These are phyloP conservation scores for Catharus bicknelli DNA, from an alignment of 2,113 vertebrate species.

Conservation along the genomic window DNA sequence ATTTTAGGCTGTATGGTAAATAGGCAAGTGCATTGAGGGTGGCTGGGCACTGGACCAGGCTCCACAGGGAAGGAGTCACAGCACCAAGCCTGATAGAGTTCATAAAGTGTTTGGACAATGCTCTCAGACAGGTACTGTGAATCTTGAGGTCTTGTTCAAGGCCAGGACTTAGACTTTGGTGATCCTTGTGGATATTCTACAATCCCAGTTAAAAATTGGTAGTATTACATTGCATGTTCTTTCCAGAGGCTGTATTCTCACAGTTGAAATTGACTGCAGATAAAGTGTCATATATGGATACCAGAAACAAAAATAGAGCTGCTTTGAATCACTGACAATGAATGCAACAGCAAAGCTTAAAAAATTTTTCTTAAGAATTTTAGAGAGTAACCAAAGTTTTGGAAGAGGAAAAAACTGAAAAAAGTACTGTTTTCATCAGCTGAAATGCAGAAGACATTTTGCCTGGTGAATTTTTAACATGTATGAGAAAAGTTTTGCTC, in stretches of 20 bases:
- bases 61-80: background rate
- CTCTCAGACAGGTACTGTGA: rapidly evolving
- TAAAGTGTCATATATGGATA: background rate
- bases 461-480: background rate
- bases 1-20: background rate
- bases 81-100: background rate
- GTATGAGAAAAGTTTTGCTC: background rate
- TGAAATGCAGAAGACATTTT: background rate
- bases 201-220: background rate
- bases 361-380: background rate
- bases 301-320: background rate
- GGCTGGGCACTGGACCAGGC: background rate
- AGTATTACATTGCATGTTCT: background rate
- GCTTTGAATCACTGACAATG: background rate
- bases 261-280: background rate
- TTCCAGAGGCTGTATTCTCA: background rate
- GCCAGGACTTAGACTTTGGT: background rate
- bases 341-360: background rate
- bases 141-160: background rate
- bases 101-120: background rate
- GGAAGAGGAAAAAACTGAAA: background rate
- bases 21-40: background rate
- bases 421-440: background rate
- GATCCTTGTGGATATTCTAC: background rate
- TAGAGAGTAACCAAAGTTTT: background rate